Percentiles rank a stretch among this genome's conserved stretches.
Evolutionary conservation across 1,140 invertebrate genomes (phyloP).

Genomic region (Papilio machaon): DNA sequence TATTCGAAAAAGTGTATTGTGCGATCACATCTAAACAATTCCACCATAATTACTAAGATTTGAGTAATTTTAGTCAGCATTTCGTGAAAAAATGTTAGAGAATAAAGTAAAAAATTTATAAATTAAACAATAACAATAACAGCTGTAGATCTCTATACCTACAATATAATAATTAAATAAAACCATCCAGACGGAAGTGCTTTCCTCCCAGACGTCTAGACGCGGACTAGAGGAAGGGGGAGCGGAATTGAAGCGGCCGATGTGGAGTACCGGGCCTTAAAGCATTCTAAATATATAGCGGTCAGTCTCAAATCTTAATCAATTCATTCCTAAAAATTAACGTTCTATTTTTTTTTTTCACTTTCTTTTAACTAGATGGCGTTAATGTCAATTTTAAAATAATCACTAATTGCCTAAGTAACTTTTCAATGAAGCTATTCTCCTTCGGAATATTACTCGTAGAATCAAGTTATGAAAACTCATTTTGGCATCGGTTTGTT

Average conservation of each 20-base stretch:
- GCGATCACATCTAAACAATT: too few relatives aligned
- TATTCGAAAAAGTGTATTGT: too few relatives aligned
- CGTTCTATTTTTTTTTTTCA: not conserved
- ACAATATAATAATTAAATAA: conserved; percentile 10
- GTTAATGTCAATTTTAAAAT: not conserved
- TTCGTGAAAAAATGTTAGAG: not conserved
- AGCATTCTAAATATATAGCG: conserved; percentile 2
- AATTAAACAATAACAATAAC: not conserved
- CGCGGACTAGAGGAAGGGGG: not conserved
- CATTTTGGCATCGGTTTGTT: not conserved
- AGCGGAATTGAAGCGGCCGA: not conserved
- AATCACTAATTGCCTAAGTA: too few relatives aligned
- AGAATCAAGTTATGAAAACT: not conserved
- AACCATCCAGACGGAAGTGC: conserved; percentile 9
- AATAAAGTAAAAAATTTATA: not conserved
- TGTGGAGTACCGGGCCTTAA: not conserved
- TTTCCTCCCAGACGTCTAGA: conserved; percentile 9
- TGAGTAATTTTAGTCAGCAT: not conserved
- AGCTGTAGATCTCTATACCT: not conserved
- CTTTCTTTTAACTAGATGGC: not conserved
- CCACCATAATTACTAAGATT: not conserved
- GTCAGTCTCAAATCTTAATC: not conserved
- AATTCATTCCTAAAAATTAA: not conserved
- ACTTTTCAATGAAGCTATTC: not conserved
- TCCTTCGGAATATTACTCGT: not conserved